Percentiles rank a stretch among this genome's conserved stretches.
These are phyloP conservation scores for Pseudoatta argentina DNA, from an alignment of 1,140 invertebrate species.

Conservation along the genomic window DNA sequence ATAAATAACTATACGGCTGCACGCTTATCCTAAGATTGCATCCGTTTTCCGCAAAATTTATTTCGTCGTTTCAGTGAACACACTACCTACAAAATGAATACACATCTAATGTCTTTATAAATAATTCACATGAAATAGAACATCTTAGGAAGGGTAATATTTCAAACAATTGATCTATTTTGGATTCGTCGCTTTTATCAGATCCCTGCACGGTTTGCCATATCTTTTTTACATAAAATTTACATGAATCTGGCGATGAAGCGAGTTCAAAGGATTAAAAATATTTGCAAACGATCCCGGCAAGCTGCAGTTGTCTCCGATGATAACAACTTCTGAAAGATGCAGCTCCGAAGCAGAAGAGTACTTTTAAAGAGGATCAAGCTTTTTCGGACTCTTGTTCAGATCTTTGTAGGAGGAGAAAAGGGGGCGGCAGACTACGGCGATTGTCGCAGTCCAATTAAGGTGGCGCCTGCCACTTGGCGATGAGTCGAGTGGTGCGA, in stretches of 20 bases:
- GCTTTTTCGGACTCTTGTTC: constrained; percentile 61
- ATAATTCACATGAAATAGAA: constrained; percentile 1
- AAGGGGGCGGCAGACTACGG: constrained; percentile 53
- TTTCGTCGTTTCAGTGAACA: not conserved
- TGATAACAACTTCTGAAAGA: constrained; percentile 60
- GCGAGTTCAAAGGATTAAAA: constrained; percentile 3
- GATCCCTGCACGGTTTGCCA: not conserved
- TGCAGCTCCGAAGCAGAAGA: constrained; percentile 44
- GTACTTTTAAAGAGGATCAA: constrained; percentile 51
- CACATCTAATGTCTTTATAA: not conserved
- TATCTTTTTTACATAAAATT: constrained; percentile 10
- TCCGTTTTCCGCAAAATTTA: constrained; percentile 1
- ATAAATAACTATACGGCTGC: not conserved
- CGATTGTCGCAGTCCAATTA: constrained; percentile 75
- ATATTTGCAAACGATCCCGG: constrained; percentile 18
- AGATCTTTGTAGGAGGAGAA: constrained; percentile 50
- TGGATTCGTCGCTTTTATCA: not conserved
- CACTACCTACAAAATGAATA: not conserved
- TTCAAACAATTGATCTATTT: not conserved
- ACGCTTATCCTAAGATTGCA: not conserved
- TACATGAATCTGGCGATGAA: constrained; percentile 15
- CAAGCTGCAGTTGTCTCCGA: constrained; percentile 6
- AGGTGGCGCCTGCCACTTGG: constrained; percentile 70
- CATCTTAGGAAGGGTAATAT: not conserved
- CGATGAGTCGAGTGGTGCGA: constrained; percentile 70